Percentiles rank a stretch among this genome's conserved stretches.
These are phyloP conservation scores for Corythornis madagascariensis DNA, from an alignment of 2,113 vertebrate genomes.

Conservation along the genomic window DNA sequence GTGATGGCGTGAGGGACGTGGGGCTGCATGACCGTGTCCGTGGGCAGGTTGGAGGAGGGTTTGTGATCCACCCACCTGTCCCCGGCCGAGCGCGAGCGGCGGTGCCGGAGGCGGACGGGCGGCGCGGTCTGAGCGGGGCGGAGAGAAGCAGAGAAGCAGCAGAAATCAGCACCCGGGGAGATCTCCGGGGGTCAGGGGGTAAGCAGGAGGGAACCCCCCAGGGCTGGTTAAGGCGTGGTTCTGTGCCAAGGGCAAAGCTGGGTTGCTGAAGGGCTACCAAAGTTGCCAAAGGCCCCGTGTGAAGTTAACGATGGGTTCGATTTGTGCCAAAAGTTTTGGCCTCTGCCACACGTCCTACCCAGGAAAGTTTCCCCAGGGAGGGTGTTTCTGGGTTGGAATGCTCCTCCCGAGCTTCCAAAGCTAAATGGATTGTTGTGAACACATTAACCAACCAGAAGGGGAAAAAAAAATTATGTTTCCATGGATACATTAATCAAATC, in stretches of 20 bases:
- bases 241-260: not conserved
- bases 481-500: not conserved
- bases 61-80: slow-evolving; percentile 98
- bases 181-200: not conserved
- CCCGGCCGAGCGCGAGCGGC: slow-evolving; percentile 89
- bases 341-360: not conserved
- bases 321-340: not conserved
- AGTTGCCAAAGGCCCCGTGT: not conserved
- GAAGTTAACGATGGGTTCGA: not conserved
- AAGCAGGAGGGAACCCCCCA: slow-evolving; percentile 10
- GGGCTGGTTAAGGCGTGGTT: slow-evolving; percentile 2
- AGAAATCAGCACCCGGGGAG: slow-evolving; percentile 58
- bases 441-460: not conserved
- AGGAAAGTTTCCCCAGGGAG: not conserved
- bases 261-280: not conserved
- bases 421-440: not conserved
- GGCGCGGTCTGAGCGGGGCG: slow-evolving; percentile 76
- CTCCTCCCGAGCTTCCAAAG: not conserved
- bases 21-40: slow-evolving; percentile 92
- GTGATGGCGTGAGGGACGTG: slow-evolving; percentile 89
- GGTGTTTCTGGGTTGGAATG: not conserved
- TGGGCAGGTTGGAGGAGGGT: slow-evolving; percentile 84
- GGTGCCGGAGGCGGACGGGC: slow-evolving; percentile 80
- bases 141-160: slow-evolving; percentile 66
- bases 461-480: not conserved